Evolutionary conservation across 2,113 vertebrate species (phyloP), one percentile per base, ranked within the genome.

Genomic region (Herpailurus yagouaroundi): DNA sequence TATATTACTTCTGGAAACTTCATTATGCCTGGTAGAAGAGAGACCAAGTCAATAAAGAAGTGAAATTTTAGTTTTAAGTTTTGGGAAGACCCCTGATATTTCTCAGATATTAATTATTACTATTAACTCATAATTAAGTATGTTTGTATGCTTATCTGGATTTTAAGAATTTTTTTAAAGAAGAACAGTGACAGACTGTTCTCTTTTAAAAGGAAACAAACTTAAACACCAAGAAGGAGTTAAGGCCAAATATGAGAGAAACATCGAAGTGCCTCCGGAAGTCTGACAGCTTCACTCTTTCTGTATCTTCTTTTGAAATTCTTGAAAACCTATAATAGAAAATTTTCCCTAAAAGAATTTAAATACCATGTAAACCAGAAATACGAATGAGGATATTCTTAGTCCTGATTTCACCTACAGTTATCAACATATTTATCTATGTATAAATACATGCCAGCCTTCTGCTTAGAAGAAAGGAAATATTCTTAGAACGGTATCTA

Each of bases 121-220:
- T 41, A 86, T 79, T 81, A 64, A 77, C 4, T 71, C 16, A 33
- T 73, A n/a, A 93, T 74, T 82, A 76, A 85, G 9, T 50, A 3
- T 18, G 57, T 41, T 11, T 63, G 33, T n/a, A 23, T 81, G 89
- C 86, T 69, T 11, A 79, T 74, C 82, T 41, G 1, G 31, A 38
- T 76, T 92, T 95, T 45, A 79, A 57, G 48, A 55, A 12, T 63
- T 29, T 91, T 82, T 41, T 69, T 36, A 33, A 71, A 69, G 63
- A 69, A 1, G 25, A 69, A 5, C 9, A 57, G 2, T 86, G 41
- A 82, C 18, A 63, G 21, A 66, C 2, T 90, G n/a, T 85, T 87
- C 16, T 96, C 4, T 94, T 97, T 71, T 60, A 83, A 95, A 74
- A 76, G 69, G 80, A 96, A 80, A 41, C 1, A 23, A 89, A 12